Conservation (phyloP, 2,888 invertebrate genomes). For the Resseliella maxima region DNA sequence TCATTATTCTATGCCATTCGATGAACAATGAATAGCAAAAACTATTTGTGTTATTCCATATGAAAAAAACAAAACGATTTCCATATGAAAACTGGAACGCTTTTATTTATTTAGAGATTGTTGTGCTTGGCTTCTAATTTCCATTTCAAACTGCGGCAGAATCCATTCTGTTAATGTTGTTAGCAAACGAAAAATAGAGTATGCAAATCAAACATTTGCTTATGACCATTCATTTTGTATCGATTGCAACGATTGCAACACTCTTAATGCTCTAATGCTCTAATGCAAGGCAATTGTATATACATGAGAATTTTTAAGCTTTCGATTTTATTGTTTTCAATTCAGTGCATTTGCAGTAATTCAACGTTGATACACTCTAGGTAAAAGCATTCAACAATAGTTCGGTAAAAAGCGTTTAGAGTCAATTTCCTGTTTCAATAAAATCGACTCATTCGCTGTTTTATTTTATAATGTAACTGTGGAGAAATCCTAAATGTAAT, state of each 20-base stretch:
- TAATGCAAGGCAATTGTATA: neutral
- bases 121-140: constrained; percentile 20
- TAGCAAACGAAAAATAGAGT: neutral
- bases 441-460: neutral
- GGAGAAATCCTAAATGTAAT: constrained; percentile 2
- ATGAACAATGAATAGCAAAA: neutral
- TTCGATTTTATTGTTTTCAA: constrained; percentile 25
- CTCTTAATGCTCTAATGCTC: neutral
- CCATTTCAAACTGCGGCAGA: neutral
- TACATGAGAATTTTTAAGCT: neutral
- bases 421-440: constrained; percentile 5
- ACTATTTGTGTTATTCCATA: too few relatives aligned
- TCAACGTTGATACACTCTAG: neutral
- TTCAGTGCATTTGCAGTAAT: neutral
- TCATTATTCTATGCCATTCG: neutral
- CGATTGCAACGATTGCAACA: neutral
- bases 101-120: constrained; percentile 31
- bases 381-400: constrained; percentile 17
- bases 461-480: neutral
- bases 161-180: neutral
- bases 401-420: neutral
- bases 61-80: neutral
- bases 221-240: neutral
- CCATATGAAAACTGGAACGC: neutral
- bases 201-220: constrained; percentile 27